Evolutionary conservation across 1,140 invertebrate species (phyloP).

Genomic region (Caenorhabditis latens): DNA sequence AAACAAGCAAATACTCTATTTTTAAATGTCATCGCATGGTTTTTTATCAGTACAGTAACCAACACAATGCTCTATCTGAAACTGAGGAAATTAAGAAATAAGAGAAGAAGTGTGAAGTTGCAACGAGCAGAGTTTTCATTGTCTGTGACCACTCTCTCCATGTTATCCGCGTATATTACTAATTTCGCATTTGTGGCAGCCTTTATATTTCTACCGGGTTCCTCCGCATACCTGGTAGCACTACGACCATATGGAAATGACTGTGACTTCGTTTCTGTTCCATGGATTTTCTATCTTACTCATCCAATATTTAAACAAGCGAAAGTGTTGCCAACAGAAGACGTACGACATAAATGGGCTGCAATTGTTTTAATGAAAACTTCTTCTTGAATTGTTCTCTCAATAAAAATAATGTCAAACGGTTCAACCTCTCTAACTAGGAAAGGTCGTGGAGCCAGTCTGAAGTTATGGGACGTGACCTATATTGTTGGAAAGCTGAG

Average conservation of each 20-base stretch:
- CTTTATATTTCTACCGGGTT: neutral
- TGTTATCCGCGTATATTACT: neutral
- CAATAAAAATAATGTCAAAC: too few relatives aligned
- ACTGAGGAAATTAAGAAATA: neutral
- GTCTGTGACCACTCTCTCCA: neutral
- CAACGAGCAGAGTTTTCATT: neutral
- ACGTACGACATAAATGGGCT: too few relatives aligned
- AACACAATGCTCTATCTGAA: neutral
- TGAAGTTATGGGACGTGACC: too few relatives aligned
- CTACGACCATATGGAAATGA: neutral
- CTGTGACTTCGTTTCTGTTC: slow-evolving; percentile 9
- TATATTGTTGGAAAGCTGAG: too few relatives aligned
- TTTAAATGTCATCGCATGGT: neutral
- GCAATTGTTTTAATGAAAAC: too few relatives aligned
- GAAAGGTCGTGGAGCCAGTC: too few relatives aligned
- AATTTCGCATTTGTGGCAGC: neutral
- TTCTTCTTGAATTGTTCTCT: too few relatives aligned
- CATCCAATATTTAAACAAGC: neutral
- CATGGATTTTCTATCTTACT: slow-evolving; percentile 28
- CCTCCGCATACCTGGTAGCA: neutral
- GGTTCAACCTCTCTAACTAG: too few relatives aligned
- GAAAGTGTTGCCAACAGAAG: too few relatives aligned
- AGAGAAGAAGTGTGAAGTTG: neutral
- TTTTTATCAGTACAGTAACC: neutral
- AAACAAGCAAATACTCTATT: neutral